Base-by-base conservation (phyloP, 2,797 vertebrate species). In the Cossypha niveicapilla region DNA sequence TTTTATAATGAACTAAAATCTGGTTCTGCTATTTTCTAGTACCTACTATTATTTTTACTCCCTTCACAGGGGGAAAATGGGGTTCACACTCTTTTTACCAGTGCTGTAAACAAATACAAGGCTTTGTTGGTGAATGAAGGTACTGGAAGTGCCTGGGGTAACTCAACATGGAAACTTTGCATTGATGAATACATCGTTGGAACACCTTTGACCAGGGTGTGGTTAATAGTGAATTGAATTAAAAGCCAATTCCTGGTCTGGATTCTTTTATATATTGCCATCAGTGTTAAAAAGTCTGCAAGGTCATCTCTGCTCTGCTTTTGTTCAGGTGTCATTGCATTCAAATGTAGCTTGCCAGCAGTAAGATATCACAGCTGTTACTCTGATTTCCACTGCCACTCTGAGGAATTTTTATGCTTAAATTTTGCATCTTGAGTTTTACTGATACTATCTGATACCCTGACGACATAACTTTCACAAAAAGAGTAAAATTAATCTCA, bases 401-500 rank as follows among this genome's bases (percentile, higher is more conserved):
- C 62, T 62, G 57, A 85, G 81, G 71, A 89, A 77, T 93, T 94
- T 94, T 91, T 82, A 48, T 57, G 48, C 81, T 84, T 81, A 45
- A 84, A 60, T 89, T 91, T 83, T 76, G 54, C 81, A 77, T 83
- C 50, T 80, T 82, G 56, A 63, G 30, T 95, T 88, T 88, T 91
- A 35, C 84, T 89, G 94, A 71, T 93, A 74, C 61, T 89, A 16
- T 93, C 78, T 88, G 91, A 90, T 92, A 86, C 58, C 22, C 86
- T 77, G 86, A 86, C 0, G 27, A 91, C 61, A 58, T 80, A 85
- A 21, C 28, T 82, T 93, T 89, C 75, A 86, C 78, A 51, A 71
- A 91, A 87, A 79, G 53, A 91, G 78, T 74, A 90, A 74, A 96
- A 89, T 87, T 74, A 94, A 91, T 96, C 93, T 94, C 94, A 92